A percentile compares a stretch with the other conserved stretches of the same genome.
These are phyloP conservation scores for Paralichthys olivaceus DNA, from an alignment of 2,113 vertebrate species.

Conservation along the genomic window DNA sequence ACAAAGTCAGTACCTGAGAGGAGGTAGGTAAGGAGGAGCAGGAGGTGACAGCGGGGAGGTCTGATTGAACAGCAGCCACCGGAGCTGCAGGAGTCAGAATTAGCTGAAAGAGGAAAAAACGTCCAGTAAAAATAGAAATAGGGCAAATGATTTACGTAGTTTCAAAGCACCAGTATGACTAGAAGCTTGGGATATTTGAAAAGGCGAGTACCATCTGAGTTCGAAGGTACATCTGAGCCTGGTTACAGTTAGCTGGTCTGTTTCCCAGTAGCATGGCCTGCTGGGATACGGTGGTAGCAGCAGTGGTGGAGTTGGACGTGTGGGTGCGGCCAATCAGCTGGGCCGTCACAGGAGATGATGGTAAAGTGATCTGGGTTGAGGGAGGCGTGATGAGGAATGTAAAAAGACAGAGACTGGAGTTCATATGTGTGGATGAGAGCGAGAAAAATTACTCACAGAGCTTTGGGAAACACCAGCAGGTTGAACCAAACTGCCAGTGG, in stretches of 20 bases:
- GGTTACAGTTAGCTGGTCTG: constrained; percentile 90
- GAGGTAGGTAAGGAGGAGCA: constrained; percentile 89
- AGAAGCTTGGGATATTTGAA: neutral
- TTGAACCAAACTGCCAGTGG: constrained; percentile 86
- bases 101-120: constrained; percentile 80
- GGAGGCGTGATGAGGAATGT: neutral
- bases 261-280: constrained; percentile 93
- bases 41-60: constrained; percentile 89
- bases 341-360: constrained; percentile 89
- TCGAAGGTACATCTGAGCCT: constrained; percentile 96
- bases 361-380: constrained; percentile 87
- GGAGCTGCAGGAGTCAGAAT: constrained; percentile 95
- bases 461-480: constrained; percentile 89
- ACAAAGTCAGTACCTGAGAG: constrained; percentile 86
- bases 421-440: neutral
- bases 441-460: constrained; percentile 83
- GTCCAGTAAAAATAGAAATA: constrained; percentile 17
- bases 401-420: neutral
- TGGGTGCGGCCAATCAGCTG: constrained; percentile 92
- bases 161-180: neutral
- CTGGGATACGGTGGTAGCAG: constrained; percentile 85
- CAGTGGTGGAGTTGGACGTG: constrained; percentile 87
- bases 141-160: neutral
- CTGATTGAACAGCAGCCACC: constrained; percentile 92
- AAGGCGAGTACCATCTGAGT: constrained; percentile 90